Evolutionary conservation across 1,140 invertebrate species (phyloP), one percentile per base, ranked within the genome.

Genomic region (Leptinotarsa texana): DNA sequence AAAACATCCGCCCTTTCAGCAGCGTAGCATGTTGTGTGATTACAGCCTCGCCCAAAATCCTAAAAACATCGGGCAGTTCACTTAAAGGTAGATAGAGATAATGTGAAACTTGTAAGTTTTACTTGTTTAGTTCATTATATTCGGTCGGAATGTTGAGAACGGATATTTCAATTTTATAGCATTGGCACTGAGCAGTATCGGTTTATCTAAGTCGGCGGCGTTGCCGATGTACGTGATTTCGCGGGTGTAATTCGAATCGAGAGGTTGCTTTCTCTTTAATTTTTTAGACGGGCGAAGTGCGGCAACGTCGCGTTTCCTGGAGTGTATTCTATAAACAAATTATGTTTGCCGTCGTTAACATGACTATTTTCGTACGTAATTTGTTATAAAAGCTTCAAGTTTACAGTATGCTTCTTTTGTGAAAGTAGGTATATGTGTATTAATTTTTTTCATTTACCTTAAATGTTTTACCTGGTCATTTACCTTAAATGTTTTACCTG

Each of bases 51-150:
- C 65, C 22, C 65, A 17, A 42, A 27, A 57, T 57, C 18, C 65
- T 67, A 24, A 67, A 67, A 67, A 67, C 65, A 67, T 67, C 65
- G 65, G 63, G 63, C 63, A 22, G 65, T 17, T 57, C 51, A 57
- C 51, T 57, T 57, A 18, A 57, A 57, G 51, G 51, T 57, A 57
- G 51, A 42, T 57, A 57, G 51, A 57, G 51, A 57, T 57, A 57
- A 57, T 57, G 51, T 57, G 13, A n/a, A 57, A 57, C 51, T 57
- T 57, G 51, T 57, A 57, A 57, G 51, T 57, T 57, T 57, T 57
- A 57, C 51, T 57, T 57, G 51, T 57, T 57, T 57, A 57, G 51
- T 57, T 57, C 51, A 57, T 57, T 57, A 57, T 57, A 57, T 57
- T 57, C 51, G 51, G 15, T 57, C n/a, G 51, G 51, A 57, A 57